Evolutionary conservation across 2,797 vertebrate species (phyloP).

Genomic region (Darevskia nairensis): DNA sequence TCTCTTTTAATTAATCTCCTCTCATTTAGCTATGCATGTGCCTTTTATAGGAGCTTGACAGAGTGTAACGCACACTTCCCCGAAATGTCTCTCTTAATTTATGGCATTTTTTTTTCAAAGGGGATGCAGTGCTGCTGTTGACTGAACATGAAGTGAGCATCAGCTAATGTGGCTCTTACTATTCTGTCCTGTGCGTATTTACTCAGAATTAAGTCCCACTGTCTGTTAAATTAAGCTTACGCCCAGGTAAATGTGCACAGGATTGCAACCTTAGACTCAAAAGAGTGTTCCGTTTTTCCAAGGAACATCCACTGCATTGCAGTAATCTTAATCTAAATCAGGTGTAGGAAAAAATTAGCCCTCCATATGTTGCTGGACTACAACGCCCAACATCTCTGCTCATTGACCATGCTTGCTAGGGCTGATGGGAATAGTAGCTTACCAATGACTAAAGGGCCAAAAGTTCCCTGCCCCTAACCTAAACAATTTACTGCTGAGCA

Average conservation of each 20-base stretch:
- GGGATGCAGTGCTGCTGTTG: not conserved
- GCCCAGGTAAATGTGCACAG: not conserved
- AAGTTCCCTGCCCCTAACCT: too few relatives aligned
- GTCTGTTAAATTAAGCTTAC: not conserved
- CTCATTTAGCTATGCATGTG: constrained; percentile 26
- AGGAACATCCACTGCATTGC: not conserved
- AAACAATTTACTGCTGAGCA: not conserved
- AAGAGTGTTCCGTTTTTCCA: not conserved
- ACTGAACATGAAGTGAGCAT: constrained; percentile 19
- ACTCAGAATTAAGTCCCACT: not conserved
- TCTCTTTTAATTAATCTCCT: constrained; percentile 42
- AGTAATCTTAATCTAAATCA: not conserved
- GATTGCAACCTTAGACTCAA: not conserved
- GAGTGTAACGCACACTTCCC: constrained; percentile 36
- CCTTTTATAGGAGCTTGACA: constrained; percentile 21
- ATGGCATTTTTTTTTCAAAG: not conserved
- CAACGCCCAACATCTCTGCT: too few relatives aligned
- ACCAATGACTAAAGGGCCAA: too few relatives aligned
- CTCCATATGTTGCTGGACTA: too few relatives aligned
- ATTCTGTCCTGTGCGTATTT: not conserved
- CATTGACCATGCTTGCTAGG: too few relatives aligned
- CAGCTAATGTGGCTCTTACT: not conserved
- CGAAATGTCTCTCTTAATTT: constrained; percentile 36
- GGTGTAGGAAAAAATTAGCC: too few relatives aligned
- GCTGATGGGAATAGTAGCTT: too few relatives aligned